Evolutionary conservation across 2,113 vertebrate genomes (phyloP).

Genomic region (Phainopepla nitens): DNA sequence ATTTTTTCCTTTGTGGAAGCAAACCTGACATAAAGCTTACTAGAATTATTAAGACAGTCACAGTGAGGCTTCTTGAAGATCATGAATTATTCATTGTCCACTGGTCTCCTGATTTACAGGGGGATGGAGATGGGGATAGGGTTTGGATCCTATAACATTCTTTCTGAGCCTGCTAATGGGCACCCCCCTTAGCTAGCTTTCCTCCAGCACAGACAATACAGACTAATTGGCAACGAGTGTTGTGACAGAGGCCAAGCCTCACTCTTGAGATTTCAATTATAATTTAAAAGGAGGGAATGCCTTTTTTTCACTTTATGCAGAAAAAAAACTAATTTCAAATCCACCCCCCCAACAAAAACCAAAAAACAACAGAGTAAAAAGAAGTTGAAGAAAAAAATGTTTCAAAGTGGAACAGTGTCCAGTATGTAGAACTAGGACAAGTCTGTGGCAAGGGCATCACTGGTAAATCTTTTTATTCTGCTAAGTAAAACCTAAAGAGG

Average conservation of each 20-base stretch:
- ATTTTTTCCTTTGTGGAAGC: background rate
- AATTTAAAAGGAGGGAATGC: background rate
- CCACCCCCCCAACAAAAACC: too few species aligned
- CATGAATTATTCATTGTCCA: constrained; percentile 10
- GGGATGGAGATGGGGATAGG: background rate
- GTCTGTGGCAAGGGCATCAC: background rate
- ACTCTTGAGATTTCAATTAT: background rate
- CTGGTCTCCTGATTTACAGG: background rate
- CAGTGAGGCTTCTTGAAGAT: background rate
- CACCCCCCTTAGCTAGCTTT: background rate
- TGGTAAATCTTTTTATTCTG: background rate
- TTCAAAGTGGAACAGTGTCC: background rate
- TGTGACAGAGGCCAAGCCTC: background rate
- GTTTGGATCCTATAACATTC: background rate
- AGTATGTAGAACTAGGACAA: background rate
- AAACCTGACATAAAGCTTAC: background rate
- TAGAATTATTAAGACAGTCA: background rate
- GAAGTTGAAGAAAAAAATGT: background rate
- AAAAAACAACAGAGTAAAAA: background rate
- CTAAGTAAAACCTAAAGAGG: background rate
- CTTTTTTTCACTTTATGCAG: background rate
- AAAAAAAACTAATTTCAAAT: background rate
- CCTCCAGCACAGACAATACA: background rate
- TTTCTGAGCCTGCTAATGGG: background rate
- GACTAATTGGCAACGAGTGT: constrained; percentile 14